A percentile compares a stretch with the other conserved stretches of the same genome.
These are phyloP conservation scores for Heliconius sara DNA, from an alignment of 2,888 invertebrate species.

Conservation along the genomic window DNA sequence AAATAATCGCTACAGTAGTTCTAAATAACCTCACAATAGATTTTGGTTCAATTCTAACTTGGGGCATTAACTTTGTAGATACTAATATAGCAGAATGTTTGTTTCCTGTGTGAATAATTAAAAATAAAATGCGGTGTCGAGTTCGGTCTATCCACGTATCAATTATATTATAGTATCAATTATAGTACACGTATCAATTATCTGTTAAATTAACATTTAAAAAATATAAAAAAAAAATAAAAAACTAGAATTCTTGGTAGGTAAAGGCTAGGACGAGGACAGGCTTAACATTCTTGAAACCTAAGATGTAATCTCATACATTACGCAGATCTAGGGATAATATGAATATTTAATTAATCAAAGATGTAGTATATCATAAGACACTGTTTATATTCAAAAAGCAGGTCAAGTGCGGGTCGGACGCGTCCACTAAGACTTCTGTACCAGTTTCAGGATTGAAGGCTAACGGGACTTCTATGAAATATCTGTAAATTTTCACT, in stretches of 20 bases:
- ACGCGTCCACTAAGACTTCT: no score
- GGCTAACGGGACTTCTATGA: no score
- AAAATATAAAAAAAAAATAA: neutral
- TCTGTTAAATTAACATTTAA: neutral
- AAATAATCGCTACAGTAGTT: neutral
- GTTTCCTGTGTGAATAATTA: neutral
- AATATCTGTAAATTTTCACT: no score
- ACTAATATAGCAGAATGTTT: no score
- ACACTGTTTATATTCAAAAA: no score
- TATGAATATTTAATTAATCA: neutral
- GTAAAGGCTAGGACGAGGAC: conserved; percentile 6
- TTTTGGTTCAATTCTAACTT: neutral
- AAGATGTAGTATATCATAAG: neutral
- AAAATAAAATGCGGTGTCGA: neutral
- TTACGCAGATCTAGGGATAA: neutral
- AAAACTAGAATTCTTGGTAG: neutral
- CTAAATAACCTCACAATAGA: no score
- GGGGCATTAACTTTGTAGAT: neutral
- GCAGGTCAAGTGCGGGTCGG: no score
- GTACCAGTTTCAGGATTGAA: no score
- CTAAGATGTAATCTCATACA: conserved; percentile 18
- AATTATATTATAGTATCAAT: neutral
- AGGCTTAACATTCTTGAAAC: conserved; percentile 18
- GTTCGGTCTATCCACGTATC: neutral
- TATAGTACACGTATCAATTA: neutral